Conservation (phyloP, 1,140 invertebrate species). For the Scaptomyza montana region DNA sequence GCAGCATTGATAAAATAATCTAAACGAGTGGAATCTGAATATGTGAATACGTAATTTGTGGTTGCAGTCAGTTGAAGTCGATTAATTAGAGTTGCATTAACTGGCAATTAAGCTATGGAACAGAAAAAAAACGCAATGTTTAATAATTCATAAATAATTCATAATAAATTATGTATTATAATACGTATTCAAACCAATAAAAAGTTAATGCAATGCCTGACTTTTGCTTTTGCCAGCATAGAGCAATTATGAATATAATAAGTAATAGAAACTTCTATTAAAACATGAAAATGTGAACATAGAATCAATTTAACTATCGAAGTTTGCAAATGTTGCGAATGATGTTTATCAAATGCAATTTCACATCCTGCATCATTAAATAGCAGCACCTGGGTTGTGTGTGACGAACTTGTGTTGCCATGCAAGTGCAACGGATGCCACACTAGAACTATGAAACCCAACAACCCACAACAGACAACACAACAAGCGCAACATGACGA, state of each 20-base stretch:
- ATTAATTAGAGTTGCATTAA: not conserved
- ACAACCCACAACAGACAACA: constrained; percentile 1
- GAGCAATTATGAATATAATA: too few relatives aligned
- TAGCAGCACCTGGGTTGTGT: constrained; percentile 32
- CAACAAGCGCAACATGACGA: not conserved
- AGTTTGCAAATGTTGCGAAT: too few relatives aligned
- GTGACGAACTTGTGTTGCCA: not conserved
- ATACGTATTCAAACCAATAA: too few relatives aligned
- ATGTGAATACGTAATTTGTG: constrained; percentile 6
- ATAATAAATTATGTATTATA: not conserved
- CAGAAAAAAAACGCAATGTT: too few relatives aligned
- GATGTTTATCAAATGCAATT: not conserved
- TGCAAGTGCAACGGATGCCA: constrained; percentile 17
- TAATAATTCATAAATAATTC: too few relatives aligned
- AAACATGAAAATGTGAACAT: too few relatives aligned
- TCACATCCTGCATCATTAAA: constrained; percentile 6
- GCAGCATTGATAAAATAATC: constrained; percentile 8
- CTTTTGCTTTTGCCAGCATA: too few relatives aligned
- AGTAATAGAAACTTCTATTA: too few relatives aligned
- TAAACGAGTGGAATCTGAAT: constrained; percentile 4
- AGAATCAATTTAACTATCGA: too few relatives aligned
- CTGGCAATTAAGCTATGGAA: not conserved
- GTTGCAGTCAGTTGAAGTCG: not conserved
- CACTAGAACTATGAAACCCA: not conserved
- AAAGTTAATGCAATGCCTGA: too few relatives aligned